These are phyloP conservation scores for Monochamus saltuarius DNA, from an alignment of 1,140 invertebrate species.

Conservation along the genomic window DNA sequence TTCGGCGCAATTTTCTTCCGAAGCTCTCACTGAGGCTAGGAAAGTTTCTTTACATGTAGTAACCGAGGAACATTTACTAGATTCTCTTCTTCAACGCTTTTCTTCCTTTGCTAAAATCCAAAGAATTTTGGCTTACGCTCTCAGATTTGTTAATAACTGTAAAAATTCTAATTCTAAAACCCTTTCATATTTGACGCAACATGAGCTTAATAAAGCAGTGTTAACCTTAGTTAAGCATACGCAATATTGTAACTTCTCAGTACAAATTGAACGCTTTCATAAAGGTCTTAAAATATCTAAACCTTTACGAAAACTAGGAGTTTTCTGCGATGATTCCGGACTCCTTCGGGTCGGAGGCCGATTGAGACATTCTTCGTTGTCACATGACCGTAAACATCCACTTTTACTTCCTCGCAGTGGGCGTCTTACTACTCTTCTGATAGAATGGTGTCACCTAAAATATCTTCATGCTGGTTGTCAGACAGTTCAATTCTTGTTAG, in stretches of 20 bases:
- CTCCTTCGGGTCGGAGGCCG: conserved; percentile 9
- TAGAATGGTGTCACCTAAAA: conserved; percentile 6
- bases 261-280: neutral
- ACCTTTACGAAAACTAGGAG: neutral
- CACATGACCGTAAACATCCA: conserved; percentile 12
- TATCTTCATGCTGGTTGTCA: conserved; percentile 41
- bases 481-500: conserved; percentile 23
- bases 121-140: neutral
- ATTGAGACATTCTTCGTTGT: conserved; percentile 9
- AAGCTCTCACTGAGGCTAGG: neutral
- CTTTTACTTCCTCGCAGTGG: conserved; percentile 3
- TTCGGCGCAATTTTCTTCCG: neutral
- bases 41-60: neutral
- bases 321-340: conserved; percentile 4
- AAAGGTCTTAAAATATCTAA: conserved; percentile 2
- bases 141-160: neutral
- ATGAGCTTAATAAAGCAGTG: neutral
- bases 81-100: neutral
- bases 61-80: no score
- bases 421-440: conserved; percentile 9
- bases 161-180: neutral
- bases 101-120: neutral
- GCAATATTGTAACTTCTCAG: neutral
- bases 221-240: conserved; percentile 5
- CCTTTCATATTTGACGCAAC: neutral